Percentiles rank a stretch among this genome's conserved stretches.
Conservation (phyloP, 1,140 invertebrate species). For the Rhyzopertha dominica region DNA sequence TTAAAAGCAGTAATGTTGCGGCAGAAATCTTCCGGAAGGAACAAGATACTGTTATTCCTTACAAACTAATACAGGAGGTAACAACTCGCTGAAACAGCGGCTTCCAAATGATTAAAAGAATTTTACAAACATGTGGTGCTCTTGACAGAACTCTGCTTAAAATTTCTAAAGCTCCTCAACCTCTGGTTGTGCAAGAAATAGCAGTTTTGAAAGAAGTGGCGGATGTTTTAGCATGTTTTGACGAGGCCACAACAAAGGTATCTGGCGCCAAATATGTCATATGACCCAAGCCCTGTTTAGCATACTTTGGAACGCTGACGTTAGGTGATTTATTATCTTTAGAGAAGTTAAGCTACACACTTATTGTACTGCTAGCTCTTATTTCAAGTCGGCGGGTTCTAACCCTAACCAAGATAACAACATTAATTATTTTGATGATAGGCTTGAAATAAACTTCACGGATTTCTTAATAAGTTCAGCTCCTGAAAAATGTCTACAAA, state of each 20-base stretch:
- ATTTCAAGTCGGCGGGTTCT: no score
- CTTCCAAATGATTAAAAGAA: slow-evolving; percentile 13
- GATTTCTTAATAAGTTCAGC: no score
- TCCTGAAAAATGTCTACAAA: no score
- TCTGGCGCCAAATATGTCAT: slow-evolving; percentile 14
- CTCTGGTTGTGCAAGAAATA: slow-evolving; percentile 9
- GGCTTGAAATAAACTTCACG: no score
- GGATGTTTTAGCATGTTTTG: slow-evolving; percentile 11
- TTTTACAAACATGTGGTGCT: slow-evolving; percentile 14
- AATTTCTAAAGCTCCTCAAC: slow-evolving; percentile 11
- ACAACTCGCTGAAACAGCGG: slow-evolving; percentile 14
- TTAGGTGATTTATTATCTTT: no score
- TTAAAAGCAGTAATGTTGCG: slow-evolving; percentile 16
- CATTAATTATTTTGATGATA: no score
- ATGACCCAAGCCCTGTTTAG: no score
- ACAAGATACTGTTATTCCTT: slow-evolving; percentile 9
- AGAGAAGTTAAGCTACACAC: no score
- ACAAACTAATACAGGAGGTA: slow-evolving; percentile 14
- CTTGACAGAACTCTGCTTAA: slow-evolving; percentile 12
- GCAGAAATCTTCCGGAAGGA: slow-evolving; percentile 13
- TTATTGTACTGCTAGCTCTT: no score
- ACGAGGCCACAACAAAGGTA: slow-evolving; percentile 15
- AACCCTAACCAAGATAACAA: no score
- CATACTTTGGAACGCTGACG: no score
- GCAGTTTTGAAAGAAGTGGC: slow-evolving; percentile 10